phyloP scores from a whole-genome alignment of 2,113 vertebrate genomes.

The Nettapus auritus region DNA sequence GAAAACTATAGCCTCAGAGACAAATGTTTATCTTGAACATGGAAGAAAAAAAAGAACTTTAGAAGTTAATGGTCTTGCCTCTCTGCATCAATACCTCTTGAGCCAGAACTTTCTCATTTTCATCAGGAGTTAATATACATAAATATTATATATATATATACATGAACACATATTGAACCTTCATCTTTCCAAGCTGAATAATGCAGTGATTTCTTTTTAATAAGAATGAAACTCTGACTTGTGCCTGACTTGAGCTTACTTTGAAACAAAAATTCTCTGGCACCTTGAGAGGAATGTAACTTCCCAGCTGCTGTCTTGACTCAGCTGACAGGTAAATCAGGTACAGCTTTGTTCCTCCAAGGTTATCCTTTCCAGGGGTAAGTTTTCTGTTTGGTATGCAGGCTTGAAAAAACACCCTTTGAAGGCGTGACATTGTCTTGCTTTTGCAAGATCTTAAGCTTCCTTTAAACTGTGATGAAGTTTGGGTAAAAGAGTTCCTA shows the following conservation, averaged over 20 bases:
- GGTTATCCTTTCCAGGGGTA: conserved; percentile 6
- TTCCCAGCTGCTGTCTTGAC: conserved; percentile 14
- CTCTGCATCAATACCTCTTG: neutral
- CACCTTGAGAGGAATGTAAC: neutral
- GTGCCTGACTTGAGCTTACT: neutral
- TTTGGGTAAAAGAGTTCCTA: conserved; percentile 56
- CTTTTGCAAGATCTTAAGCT: conserved; percentile 62
- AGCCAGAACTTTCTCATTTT: neutral
- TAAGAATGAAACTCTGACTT: neutral
- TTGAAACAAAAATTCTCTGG: neutral
- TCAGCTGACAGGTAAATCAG: conserved; percentile 16
- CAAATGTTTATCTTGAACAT: neutral
- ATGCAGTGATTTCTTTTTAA: neutral
- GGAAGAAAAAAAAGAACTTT: neutral
- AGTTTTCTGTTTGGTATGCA: conserved; percentile 48
- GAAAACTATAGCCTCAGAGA: neutral
- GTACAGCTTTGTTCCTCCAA: conserved; percentile 43
- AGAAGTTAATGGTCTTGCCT: neutral
- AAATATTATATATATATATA: neutral
- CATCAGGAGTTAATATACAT: neutral
- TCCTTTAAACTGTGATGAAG: conserved; percentile 62
- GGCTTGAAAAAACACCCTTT: conserved; percentile 40
- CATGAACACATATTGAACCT: neutral
- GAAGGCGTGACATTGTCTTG: conserved; percentile 53
- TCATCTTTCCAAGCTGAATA: neutral